Evolutionary conservation across 1,140 invertebrate species (phyloP), one percentile per base, ranked within the genome.

Genomic region (Berghia stephanieae): DNA sequence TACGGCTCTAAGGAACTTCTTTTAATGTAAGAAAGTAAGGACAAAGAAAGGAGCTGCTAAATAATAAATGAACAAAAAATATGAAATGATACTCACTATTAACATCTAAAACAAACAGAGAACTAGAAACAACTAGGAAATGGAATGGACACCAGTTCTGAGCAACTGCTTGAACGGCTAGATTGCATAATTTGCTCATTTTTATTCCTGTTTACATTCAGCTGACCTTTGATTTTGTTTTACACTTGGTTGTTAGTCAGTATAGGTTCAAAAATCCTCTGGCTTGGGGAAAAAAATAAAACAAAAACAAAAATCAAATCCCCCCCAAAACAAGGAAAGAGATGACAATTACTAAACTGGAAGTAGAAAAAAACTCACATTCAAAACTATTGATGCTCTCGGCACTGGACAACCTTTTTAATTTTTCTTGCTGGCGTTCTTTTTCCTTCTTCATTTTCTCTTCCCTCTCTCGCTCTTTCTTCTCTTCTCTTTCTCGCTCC

Each of bases 401-500:
- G 18, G 81, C 83, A 44, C 82, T 86, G 69, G 83, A 84, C 16
- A 88, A 75, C 6, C 83, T 78, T 49, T 83, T 80, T 40, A 86
- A 70, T 70, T 84, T 88, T 79, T 86, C 81, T 68, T 86, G 85
- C 80, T 86, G 84, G 43, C 86, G 68, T 81, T 87, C 83, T 77
- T 82, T 80, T 82, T 86, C 84, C 81, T 84, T 85, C 71, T 83
- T 81, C 49, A 87, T 44, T 78, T 87, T 86, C 49, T 86, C 83
- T 42, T 88, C 86, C 31, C 82, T 86, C 71, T 89, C 86, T 31
- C 79, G 69, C 77, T 86, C 83, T 66, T 85, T 84, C 40, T 85
- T 83, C 73, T 90, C 89, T 34, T 84, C 83, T 75, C 86, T 80
- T 80, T 79, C 79, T 57, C 66, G 70, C 52, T 60, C 77, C 67